Conservation (phyloP, 1,140 invertebrate species). For the Megalopta genalis region DNA sequence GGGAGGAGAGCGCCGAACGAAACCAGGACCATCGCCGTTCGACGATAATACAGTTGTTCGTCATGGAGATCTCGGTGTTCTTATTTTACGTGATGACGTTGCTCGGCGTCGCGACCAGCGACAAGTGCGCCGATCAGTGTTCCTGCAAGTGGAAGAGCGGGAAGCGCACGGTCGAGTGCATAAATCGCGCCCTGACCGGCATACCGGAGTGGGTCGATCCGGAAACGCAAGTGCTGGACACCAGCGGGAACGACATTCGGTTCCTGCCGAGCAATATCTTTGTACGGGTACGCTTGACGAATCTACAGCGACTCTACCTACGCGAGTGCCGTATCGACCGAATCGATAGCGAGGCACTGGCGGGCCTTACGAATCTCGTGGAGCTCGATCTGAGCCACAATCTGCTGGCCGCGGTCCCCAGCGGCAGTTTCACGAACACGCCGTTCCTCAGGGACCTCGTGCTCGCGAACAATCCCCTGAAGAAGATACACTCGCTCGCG, state of each 20-base stretch:
- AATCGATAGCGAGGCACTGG: conserved; percentile 91
- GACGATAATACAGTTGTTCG: conserved; percentile 28
- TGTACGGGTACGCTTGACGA: conserved; percentile 87
- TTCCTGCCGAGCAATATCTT: conserved; percentile 91
- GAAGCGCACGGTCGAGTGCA: conserved; percentile 94
- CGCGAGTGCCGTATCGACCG: conserved; percentile 89
- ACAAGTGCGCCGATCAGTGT: conserved; percentile 88
- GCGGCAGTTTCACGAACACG: conserved; percentile 87
- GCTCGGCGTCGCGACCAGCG: conserved; percentile 58
- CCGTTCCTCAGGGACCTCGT: conserved; percentile 90
- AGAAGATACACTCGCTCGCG: conserved; percentile 87
- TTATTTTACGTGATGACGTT: conserved; percentile 56
- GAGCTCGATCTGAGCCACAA: conserved; percentile 93
- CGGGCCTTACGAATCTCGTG: conserved; percentile 91
- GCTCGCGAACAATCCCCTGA: conserved; percentile 89
- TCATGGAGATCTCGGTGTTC: conserved; percentile 50
- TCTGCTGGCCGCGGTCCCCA: conserved; percentile 88
- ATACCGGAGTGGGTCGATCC: conserved; percentile 91
- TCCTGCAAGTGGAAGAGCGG: conserved; percentile 95
- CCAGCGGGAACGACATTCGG: conserved; percentile 92
- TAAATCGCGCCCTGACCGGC: conserved; percentile 88
- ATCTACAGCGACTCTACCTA: conserved; percentile 92
- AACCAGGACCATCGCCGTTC: conserved; percentile 29
- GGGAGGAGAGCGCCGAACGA: neutral
- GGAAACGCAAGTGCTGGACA: conserved; percentile 93